Evolutionary conservation across 2,113 vertebrate genomes (phyloP).

Genomic region (Ramphastos sulfuratus): DNA sequence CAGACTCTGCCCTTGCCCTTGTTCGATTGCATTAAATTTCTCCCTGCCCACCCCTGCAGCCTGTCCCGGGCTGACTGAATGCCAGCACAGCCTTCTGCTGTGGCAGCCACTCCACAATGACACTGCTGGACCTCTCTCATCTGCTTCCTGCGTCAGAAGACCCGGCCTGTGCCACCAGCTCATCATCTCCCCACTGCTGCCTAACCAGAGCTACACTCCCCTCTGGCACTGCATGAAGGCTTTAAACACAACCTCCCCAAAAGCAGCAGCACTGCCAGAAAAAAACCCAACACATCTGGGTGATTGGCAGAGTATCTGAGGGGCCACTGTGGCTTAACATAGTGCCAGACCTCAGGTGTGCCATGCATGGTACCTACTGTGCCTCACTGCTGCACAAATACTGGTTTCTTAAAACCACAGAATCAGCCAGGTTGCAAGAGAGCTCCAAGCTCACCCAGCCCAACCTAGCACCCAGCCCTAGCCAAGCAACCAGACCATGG

Average conservation of each 20-base stretch:
- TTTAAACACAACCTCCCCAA: neutral
- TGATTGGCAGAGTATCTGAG: neutral
- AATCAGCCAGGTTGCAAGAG: no score
- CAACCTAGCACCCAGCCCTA: no score
- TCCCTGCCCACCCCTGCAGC: no score
- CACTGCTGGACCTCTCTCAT: neutral
- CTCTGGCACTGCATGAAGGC: rapidly evolving
- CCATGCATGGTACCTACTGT: rapidly evolving
- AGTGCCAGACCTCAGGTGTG: neutral
- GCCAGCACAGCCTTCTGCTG: no score
- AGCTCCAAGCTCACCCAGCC: no score
- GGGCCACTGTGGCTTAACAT: rapidly evolving
- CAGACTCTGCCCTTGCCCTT: no score
- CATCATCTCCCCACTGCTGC: neutral
- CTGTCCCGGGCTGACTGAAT: no score
- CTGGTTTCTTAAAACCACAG: no score
- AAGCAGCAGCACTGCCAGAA: neutral
- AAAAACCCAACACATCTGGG: no score
- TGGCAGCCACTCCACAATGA: no score
- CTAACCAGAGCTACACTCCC: neutral
- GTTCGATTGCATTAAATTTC: no score
- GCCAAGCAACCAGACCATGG: no score
- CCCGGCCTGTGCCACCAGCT: neutral
- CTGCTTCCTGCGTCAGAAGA: neutral
- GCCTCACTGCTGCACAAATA: neutral